These are phyloP conservation scores for Cassiopea xamachana DNA, from an alignment of 30 jellyfish, hydroid and myxozoan genomes.

Conservation along the genomic window DNA sequence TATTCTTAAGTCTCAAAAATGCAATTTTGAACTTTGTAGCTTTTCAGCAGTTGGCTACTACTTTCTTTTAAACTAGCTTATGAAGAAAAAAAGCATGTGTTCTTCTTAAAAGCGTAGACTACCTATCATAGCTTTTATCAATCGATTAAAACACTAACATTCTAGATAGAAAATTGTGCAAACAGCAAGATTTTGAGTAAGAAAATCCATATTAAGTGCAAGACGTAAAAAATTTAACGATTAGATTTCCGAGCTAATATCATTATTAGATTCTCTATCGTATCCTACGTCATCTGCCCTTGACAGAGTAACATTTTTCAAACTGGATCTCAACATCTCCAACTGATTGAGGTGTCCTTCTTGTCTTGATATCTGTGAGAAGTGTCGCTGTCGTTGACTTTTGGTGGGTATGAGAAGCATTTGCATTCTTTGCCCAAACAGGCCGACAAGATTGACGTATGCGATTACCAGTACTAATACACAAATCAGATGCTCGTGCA, in stretches of 20 bases:
- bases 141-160: too few species aligned
- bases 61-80: too few species aligned
- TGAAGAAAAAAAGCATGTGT: too few species aligned
- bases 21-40: too few species aligned
- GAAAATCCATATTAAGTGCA: too few species aligned
- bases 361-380: neutral
- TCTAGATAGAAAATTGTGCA: too few species aligned
- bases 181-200: too few species aligned
- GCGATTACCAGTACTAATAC: slow-evolving; percentile 61
- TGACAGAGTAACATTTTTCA: slow-evolving; percentile 12
- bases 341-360: slow-evolving; percentile 36
- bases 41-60: too few species aligned
- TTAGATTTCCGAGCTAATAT: neutral
- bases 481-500: slow-evolving; percentile 58
- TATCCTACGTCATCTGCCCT: neutral
- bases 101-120: too few species aligned
- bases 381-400: slow-evolving; percentile 10
- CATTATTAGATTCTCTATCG: neutral
- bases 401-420: slow-evolving; percentile 44
- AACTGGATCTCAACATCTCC: slow-evolving; percentile 7
- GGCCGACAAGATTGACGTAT: slow-evolving; percentile 81
- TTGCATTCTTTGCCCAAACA: slow-evolving; percentile 83
- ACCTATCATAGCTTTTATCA: too few species aligned
- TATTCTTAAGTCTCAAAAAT: too few species aligned
- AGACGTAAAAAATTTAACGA: too few species aligned